Conservation (phyloP, 2,797 vertebrate genomes). For the Enteromius thamalakanensis region DNA sequence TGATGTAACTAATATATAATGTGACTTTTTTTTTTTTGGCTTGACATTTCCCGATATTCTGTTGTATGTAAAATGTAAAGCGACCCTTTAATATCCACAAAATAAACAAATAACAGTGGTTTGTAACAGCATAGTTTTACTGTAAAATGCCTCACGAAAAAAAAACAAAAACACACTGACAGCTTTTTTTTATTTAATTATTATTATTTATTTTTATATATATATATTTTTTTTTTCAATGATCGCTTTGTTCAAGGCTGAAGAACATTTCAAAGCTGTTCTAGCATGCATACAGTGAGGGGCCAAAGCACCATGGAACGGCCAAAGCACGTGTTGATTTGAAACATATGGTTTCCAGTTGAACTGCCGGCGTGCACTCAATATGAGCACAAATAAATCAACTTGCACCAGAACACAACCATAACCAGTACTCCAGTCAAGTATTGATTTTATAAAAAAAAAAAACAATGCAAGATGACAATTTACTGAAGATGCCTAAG, state of each 20-base stretch:
- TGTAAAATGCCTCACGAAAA: not conserved
- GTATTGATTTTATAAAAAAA: constrained; percentile 33
- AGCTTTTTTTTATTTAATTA: no score
- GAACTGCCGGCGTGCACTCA: not conserved
- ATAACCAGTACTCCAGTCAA: not conserved
- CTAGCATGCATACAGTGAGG: not conserved
- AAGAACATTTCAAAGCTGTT: not conserved
- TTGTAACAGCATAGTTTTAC: not conserved
- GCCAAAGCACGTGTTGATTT: not conserved
- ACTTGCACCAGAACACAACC: not conserved
- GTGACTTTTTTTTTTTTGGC: not conserved
- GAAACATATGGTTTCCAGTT: constrained; percentile 18
- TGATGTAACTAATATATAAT: no score
- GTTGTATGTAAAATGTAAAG: not conserved
- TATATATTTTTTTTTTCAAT: not conserved
- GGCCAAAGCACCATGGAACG: not conserved
- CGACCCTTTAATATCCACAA: not conserved
- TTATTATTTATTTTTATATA: no score
- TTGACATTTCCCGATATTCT: not conserved
- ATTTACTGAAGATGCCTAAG: constrained; percentile 34
- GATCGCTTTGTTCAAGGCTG: not conserved
- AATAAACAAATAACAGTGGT: not conserved
- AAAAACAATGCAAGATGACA: constrained; percentile 23
- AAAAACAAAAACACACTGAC: not conserved
- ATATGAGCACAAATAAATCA: constrained; percentile 16